Evolutionary conservation across 2,888 invertebrate species (phyloP).

Genomic region (Alloscopus bannaensis): DNA sequence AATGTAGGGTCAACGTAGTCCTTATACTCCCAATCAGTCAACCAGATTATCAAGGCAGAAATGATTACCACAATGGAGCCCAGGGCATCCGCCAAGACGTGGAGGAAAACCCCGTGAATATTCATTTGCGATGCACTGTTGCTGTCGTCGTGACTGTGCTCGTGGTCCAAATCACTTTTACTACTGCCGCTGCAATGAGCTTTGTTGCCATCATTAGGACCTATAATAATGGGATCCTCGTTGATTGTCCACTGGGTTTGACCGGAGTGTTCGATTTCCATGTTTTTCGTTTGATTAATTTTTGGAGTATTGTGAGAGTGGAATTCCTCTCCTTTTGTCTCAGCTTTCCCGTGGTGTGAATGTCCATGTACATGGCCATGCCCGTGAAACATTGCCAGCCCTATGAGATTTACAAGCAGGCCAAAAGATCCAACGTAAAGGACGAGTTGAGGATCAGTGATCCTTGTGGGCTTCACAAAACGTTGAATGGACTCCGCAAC

Average conservation of each 20-base stretch:
- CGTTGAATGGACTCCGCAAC: slow-evolving; percentile 94
- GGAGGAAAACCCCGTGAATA: slow-evolving; percentile 97
- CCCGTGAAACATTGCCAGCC: slow-evolving; percentile 90
- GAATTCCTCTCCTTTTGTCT: background rate
- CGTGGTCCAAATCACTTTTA: background rate
- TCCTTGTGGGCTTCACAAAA: slow-evolving; percentile 88
- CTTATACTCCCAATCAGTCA: slow-evolving; percentile 83
- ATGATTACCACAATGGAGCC: slow-evolving; percentile 94
- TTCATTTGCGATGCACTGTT: slow-evolving; percentile 86
- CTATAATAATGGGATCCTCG: slow-evolving; percentile 3
- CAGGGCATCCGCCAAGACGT: slow-evolving; percentile 96
- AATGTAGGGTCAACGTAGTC: slow-evolving; percentile 95
- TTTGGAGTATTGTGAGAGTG: background rate
- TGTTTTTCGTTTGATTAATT: background rate
- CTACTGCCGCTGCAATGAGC: background rate
- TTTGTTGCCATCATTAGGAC: background rate
- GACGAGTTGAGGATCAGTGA: slow-evolving; percentile 88
- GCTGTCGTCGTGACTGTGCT: background rate
- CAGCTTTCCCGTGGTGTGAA: slow-evolving; percentile 15
- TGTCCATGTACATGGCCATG: slow-evolving; percentile 28
- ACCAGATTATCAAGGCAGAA: slow-evolving; percentile 85
- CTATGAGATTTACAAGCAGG: slow-evolving; percentile 92
- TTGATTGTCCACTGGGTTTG: slow-evolving; percentile 18
- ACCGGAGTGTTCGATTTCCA: background rate
- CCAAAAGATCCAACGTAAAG: slow-evolving; percentile 93